Percentiles rank a stretch among this genome's conserved stretches.
Evolutionary conservation across 2,888 invertebrate species (phyloP).

Genomic region (Stenoptilia bipunctidactyla): DNA sequence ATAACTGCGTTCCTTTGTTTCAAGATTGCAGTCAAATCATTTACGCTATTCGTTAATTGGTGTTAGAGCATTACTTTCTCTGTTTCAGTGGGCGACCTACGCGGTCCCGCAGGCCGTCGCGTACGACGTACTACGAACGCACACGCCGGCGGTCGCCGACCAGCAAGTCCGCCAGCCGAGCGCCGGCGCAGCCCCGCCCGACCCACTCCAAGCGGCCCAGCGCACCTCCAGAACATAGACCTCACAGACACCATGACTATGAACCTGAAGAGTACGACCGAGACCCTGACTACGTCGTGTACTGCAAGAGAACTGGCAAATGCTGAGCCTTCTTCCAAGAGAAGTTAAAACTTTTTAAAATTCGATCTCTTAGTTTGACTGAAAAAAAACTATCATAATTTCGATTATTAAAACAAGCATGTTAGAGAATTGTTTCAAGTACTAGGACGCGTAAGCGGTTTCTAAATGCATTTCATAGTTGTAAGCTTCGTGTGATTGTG

Average conservation of each 20-base stretch:
- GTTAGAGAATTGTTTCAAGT: not conserved
- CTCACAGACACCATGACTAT: conserved; percentile 27
- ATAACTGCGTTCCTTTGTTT: too few relatives aligned
- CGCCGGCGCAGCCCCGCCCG: conserved; percentile 16
- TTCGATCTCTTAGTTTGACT: too few relatives aligned
- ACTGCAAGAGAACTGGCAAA: conserved; percentile 42
- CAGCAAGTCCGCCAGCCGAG: conserved; percentile 22
- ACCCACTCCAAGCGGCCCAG: conserved; percentile 10
- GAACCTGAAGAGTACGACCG: conserved; percentile 32
- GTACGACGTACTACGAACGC: conserved; percentile 40
- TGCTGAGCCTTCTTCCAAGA: too few relatives aligned
- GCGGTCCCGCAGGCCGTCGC: conserved; percentile 37
- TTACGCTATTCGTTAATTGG: too few relatives aligned
- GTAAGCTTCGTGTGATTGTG: conserved; percentile 1
- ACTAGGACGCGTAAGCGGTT: not conserved
- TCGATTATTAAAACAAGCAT: not conserved
- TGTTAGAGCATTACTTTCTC: conserved; percentile 1
- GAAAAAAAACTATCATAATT: too few relatives aligned
- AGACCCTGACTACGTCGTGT: conserved; percentile 30
- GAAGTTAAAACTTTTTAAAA: too few relatives aligned
- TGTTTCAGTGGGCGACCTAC: conserved; percentile 32
- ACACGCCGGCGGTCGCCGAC: conserved; percentile 40
- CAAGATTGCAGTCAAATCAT: too few relatives aligned
- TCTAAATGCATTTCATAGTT: conserved; percentile 4
- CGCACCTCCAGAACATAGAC: not conserved